These are phyloP conservation scores for Paraplagusia blochii DNA, from an alignment of 2,113 vertebrate genomes.

Conservation along the genomic window DNA sequence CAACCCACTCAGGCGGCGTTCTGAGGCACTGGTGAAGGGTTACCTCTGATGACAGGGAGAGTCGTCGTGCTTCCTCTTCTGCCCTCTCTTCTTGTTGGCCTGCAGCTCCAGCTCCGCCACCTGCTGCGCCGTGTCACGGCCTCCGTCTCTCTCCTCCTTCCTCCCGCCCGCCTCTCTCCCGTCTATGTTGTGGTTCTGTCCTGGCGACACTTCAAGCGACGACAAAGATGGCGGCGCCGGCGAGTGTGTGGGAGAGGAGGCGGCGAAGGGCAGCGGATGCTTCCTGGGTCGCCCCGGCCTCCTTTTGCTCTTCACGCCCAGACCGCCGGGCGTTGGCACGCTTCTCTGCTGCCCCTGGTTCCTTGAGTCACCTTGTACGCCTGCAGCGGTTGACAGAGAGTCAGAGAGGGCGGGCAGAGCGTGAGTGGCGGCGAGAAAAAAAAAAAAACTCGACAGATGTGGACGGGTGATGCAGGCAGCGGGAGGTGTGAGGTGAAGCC, in stretches of 20 bases:
- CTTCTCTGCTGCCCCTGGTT: slow-evolving; percentile 53
- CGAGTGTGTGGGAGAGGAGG: slow-evolving; percentile 34
- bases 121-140: slow-evolving; percentile 73
- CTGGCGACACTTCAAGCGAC: slow-evolving; percentile 41
- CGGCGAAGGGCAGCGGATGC: slow-evolving; percentile 70
- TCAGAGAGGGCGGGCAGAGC: slow-evolving; percentile 5
- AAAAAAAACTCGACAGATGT: slow-evolving; percentile 69
- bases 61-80: slow-evolving; percentile 83
- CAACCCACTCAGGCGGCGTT: slow-evolving; percentile 46
- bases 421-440: slow-evolving; percentile 47
- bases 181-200: slow-evolving; percentile 40
- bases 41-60: slow-evolving; percentile 69
- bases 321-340: slow-evolving; percentile 66
- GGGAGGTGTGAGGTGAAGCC: slow-evolving; percentile 67
- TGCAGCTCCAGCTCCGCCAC: slow-evolving; percentile 85
- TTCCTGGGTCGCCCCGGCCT: slow-evolving; percentile 91
- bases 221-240: slow-evolving; percentile 37
- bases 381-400: slow-evolving; percentile 47
- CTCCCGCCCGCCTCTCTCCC: slow-evolving; percentile 47
- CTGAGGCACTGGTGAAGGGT: slow-evolving; percentile 24
- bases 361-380: slow-evolving; percentile 69
- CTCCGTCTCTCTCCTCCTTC: slow-evolving; percentile 56
- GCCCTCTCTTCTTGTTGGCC: slow-evolving; percentile 79
- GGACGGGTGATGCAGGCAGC: slow-evolving; percentile 64
- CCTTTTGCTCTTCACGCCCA: slow-evolving; percentile 80